Percentiles rank a stretch among this genome's conserved stretches.
phyloP scores from a whole-genome alignment of 2,113 vertebrate species.

The Cranoglanis bouderius region DNA sequence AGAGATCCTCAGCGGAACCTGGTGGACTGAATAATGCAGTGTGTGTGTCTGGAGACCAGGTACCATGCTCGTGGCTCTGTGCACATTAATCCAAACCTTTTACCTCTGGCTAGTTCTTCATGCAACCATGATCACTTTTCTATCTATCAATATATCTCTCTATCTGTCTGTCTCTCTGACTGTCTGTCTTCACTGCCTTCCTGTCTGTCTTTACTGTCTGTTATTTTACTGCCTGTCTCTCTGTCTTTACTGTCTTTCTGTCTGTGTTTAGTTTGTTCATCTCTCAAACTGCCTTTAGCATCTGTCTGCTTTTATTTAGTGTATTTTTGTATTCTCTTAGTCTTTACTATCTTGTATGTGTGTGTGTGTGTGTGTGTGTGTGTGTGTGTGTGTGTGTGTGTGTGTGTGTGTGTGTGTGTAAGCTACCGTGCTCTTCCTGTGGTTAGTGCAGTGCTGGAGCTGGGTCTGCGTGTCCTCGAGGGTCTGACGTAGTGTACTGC shows the following conservation, averaged over 20 bases:
- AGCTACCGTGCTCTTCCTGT: slow-evolving; percentile 67
- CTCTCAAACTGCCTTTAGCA: not conserved
- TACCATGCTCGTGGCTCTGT: not conserved
- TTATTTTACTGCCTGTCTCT: not conserved
- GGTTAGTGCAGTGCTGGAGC: slow-evolving; percentile 58
- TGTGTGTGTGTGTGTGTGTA: not conserved
- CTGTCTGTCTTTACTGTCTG: not conserved
- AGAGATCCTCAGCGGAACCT: slow-evolving; percentile 1
- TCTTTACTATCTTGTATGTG: not conserved
- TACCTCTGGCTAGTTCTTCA: not conserved
- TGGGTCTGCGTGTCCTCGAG: slow-evolving; percentile 66
- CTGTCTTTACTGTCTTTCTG: not conserved
- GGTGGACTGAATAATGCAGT: slow-evolving; percentile 34
- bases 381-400: not conserved
- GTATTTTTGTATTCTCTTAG: not conserved
- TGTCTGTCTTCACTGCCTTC: not conserved
- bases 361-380: slow-evolving; percentile 5
- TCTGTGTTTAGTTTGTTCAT: not conserved
- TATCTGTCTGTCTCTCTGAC: not conserved
- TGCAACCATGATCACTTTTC: not conserved
- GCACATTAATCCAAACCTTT: not conserved
- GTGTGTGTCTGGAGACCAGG: not conserved
- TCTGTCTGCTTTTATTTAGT: not conserved
- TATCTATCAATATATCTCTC: not conserved
- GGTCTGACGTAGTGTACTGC: slow-evolving; percentile 72